Percentiles rank a stretch among this genome's conserved stretches.
These are phyloP conservation scores for Pemphredon lugubris DNA, from an alignment of 2,888 invertebrate genomes.

Conservation along the genomic window DNA sequence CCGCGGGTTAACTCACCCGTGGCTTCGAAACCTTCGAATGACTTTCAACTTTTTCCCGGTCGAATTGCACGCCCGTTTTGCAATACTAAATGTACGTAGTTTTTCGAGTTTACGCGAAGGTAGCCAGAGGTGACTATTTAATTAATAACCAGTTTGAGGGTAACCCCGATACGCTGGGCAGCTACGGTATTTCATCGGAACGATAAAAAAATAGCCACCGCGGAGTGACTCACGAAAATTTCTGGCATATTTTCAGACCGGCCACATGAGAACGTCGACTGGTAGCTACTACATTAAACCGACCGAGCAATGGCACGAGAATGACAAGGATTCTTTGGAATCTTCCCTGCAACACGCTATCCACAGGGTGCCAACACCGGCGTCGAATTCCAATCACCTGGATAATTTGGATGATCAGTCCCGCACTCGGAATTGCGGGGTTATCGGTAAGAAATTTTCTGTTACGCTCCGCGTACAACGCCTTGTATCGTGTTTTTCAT, in stretches of 20 bases:
- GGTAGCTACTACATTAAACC: constrained; percentile 87
- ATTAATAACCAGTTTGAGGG: no score
- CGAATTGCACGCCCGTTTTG: no score
- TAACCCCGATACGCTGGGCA: no score
- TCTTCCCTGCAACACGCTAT: constrained; percentile 75
- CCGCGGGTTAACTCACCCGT: no score
- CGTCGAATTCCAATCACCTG: constrained; percentile 48
- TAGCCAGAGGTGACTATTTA: no score
- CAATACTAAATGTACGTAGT: no score
- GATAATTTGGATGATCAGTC: constrained; percentile 43
- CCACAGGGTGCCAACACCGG: constrained; percentile 64
- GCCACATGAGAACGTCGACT: constrained; percentile 86
- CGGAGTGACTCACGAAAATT: constrained; percentile 40
- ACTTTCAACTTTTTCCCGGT: no score
- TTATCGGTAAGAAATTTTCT: constrained; percentile 72
- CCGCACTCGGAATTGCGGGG: constrained; percentile 68
- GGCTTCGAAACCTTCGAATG: no score
- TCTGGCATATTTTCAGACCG: constrained; percentile 83
- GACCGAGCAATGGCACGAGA: constrained; percentile 80
- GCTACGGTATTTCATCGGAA: constrained; percentile 32
- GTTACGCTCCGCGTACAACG: not conserved
- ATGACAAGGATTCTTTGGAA: constrained; percentile 74
- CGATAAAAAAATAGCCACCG: constrained; percentile 34
- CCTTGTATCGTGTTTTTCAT: no score
- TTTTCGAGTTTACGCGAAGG: no score